Conservation (phyloP, 2,113 vertebrate species). For the Hippolais icterina region DNA sequence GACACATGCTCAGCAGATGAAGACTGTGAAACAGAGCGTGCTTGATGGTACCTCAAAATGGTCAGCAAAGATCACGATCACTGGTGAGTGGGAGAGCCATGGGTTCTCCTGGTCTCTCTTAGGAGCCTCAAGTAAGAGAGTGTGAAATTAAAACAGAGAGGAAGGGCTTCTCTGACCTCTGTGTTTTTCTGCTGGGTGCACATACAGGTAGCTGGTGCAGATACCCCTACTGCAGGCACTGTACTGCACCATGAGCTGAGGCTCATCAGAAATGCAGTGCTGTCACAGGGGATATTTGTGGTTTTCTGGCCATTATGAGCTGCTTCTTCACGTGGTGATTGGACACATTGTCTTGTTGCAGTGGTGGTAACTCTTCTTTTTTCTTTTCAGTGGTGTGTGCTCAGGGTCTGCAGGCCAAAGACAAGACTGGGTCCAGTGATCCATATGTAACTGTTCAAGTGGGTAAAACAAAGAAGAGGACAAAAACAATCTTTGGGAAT, state of each 20-base stretch:
- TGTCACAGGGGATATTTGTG: background rate
- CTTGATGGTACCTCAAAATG: constrained; percentile 98
- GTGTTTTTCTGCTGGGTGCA: background rate
- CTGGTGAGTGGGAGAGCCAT: constrained; percentile 73
- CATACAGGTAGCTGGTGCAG: background rate
- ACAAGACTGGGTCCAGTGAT: constrained; percentile 97
- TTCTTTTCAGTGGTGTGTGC: constrained; percentile 87
- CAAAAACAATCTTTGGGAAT: constrained; percentile 97
- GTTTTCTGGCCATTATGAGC: background rate
- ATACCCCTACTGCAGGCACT: background rate
- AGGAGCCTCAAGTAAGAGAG: background rate
- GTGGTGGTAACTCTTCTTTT: background rate
- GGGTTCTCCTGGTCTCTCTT: background rate
- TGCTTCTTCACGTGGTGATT: rapidly evolving
- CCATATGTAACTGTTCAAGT: constrained; percentile 97
- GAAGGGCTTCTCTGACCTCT: background rate
- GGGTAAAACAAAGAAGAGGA: constrained; percentile 97
- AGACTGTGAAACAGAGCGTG: constrained; percentile 95
- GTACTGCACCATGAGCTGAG: background rate
- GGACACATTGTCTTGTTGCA: background rate
- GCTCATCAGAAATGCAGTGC: background rate
- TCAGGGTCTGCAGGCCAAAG: constrained; percentile 97
- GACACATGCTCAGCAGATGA: constrained; percentile 93
- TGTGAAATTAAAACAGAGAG: background rate
- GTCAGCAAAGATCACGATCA: constrained; percentile 98